Evolutionary conservation across 2,888 invertebrate species (phyloP), one percentile per base, ranked within the genome.

Genomic region (Drosophila cognata): DNA sequence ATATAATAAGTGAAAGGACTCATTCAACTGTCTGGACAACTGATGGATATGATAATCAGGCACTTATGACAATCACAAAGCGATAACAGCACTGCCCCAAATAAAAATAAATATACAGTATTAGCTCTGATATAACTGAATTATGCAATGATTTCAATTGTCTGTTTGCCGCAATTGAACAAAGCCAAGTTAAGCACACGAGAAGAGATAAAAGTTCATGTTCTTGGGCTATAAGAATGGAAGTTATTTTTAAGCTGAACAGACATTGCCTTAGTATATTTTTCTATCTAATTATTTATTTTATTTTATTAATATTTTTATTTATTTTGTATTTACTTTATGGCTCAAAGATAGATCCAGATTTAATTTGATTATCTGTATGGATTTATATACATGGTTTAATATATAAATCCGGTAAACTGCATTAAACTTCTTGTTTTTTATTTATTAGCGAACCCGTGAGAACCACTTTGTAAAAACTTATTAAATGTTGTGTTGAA

Each of bases 31-130:
- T 41, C 65, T 61, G 71, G 50, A 59, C 80, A 64, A 64, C 68
- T 69, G 71, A 79, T 76, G 62, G 71, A 83, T 82, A 84, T 82
- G 84, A 64, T 88, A 84, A 84, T 88, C 83, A 66, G 60, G n/a
- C 58, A 57, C 79, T 74, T 79, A 69, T 70, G 59, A 64, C 74
- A 69, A 74, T 57, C 58, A 62, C 58, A 62, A 58, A 38, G 48
- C 48, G 67, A 67, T 74, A 66, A 74, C 61, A 63, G 46, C 65
- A 25, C n/a, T 52, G 57, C 41, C 71, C 60, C 36, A 58, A 48
- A 63, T 61, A 61, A 56, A 48, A 66, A 77, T 41, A 64, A 58
- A 25, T 46, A 29, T 36, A 25, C 28, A 46, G 13, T 25, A 78
- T 60, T 57, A 55, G 35, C 35, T 25, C 29, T 48, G 7, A 71